phyloP scores from a whole-genome alignment of 2,113 vertebrate genomes.

The Aviceda subcristata region DNA sequence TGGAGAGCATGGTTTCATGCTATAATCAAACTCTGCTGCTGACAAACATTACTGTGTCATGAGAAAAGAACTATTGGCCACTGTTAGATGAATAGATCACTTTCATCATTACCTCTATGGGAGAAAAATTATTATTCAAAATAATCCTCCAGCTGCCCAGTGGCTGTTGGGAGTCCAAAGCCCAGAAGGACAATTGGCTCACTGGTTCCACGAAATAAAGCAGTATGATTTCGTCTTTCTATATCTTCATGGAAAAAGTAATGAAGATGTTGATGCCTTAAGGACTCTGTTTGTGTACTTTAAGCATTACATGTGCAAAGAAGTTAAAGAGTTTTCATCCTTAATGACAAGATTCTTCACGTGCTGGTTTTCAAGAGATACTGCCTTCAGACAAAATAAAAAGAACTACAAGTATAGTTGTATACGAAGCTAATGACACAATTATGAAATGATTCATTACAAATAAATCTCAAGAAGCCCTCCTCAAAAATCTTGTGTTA shows the following conservation, averaged over 20 bases:
- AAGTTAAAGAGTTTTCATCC: neutral
- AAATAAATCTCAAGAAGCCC: neutral
- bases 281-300: neutral
- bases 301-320: neutral
- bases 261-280: neutral
- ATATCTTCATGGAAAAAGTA: neutral
- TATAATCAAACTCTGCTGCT: neutral
- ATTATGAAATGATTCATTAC: neutral
- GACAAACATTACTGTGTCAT: neutral
- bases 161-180: neutral
- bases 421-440: neutral
- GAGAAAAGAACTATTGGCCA: neutral
- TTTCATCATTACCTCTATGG: neutral
- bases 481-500: neutral
- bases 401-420: neutral
- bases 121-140: constrained; percentile 27
- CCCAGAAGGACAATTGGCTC: neutral
- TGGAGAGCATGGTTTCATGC: neutral
- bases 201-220: neutral
- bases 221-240: neutral
- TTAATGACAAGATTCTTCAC: neutral
- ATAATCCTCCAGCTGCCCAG: neutral
- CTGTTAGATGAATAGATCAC: neutral
- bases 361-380: neutral
- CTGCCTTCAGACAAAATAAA: neutral